Evolutionary conservation across 2,797 vertebrate species (phyloP).

Genomic region (Enteromius unitaeniatus): DNA sequence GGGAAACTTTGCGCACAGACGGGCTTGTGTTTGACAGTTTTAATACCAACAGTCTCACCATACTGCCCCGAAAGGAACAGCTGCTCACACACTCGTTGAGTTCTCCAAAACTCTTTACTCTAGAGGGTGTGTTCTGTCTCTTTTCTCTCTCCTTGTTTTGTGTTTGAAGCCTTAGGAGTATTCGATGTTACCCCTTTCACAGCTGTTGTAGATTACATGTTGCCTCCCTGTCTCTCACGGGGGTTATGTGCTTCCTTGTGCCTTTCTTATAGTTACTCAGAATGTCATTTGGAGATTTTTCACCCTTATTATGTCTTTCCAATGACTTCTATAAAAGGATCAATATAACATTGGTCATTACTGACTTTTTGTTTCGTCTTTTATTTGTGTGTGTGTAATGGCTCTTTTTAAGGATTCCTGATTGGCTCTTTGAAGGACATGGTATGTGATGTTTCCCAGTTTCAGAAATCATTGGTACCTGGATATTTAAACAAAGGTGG

Average conservation of each 20-base stretch:
- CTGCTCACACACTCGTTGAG: conserved; percentile 47
- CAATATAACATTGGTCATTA: neutral
- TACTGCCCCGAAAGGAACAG: conserved; percentile 58
- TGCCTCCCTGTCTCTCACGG: conserved; percentile 53
- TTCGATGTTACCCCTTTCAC: conserved; percentile 59
- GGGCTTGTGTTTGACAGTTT: conserved; percentile 68
- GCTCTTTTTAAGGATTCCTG: neutral
- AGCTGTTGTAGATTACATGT: conserved; percentile 62
- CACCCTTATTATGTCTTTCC: neutral
- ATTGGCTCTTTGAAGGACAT: conserved; percentile 3
- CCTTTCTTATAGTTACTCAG: conserved; percentile 42
- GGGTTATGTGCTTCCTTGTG: conserved; percentile 36
- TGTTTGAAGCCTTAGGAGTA: conserved; percentile 39
- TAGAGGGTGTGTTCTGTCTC: conserved; percentile 37
- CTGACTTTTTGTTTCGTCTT: neutral
- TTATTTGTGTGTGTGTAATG: neutral
- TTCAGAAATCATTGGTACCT: conserved; percentile 51
- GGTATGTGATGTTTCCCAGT: conserved; percentile 41
- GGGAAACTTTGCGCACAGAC: conserved; percentile 58
- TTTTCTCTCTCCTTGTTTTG: conserved; percentile 35
- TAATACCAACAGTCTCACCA: conserved; percentile 61
- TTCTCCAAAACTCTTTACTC: conserved; percentile 43
- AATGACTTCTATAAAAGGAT: neutral
- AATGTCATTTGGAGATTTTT: conserved; percentile 22
- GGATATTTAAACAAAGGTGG: conserved; percentile 56